These are phyloP conservation scores for Trichonephila inaurata DNA, from an alignment of 1,140 invertebrate species.

Conservation along the genomic window DNA sequence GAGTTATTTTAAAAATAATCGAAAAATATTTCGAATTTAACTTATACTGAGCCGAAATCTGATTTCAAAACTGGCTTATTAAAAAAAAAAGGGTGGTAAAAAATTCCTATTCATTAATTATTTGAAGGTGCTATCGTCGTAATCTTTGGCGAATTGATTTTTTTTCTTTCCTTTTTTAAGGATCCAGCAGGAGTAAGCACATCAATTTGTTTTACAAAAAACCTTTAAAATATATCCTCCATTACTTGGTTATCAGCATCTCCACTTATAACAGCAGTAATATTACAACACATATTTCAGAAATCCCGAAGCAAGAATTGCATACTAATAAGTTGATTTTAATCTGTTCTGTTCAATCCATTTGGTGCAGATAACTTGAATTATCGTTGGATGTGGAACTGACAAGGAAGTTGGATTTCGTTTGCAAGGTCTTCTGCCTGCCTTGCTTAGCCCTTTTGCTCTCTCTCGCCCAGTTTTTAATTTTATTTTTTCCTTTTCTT, in stretches of 20 bases:
- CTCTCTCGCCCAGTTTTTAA: not conserved
- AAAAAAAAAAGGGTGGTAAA: no score
- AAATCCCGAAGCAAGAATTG: not conserved
- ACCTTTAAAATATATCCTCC: not conserved
- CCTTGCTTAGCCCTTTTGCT: conserved; percentile 52
- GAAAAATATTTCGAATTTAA: no score
- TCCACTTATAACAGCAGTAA: not conserved
- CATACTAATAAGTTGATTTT: not conserved
- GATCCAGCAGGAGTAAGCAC: no score
- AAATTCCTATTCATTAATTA: no score
- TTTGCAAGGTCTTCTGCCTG: conserved; percentile 68
- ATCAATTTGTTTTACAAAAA: not conserved
- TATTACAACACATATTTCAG: conserved; percentile 5
- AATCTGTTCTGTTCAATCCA: conserved; percentile 12
- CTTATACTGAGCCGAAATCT: no score
- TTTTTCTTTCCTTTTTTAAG: no score
- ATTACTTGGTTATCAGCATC: not conserved
- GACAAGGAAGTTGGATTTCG: conserved; percentile 66
- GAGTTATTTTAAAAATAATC: no score
- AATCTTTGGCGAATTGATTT: no score
- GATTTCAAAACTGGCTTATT: no score
- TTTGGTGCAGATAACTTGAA: conserved; percentile 46
- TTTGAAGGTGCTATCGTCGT: no score
- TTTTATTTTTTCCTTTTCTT: not conserved
- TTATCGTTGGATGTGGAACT: not conserved